Percentiles rank a stretch among this genome's conserved stretches.
phyloP scores from a whole-genome alignment of 23 tunicate species.

The Oikopleura vanhoeffeni region DNA sequence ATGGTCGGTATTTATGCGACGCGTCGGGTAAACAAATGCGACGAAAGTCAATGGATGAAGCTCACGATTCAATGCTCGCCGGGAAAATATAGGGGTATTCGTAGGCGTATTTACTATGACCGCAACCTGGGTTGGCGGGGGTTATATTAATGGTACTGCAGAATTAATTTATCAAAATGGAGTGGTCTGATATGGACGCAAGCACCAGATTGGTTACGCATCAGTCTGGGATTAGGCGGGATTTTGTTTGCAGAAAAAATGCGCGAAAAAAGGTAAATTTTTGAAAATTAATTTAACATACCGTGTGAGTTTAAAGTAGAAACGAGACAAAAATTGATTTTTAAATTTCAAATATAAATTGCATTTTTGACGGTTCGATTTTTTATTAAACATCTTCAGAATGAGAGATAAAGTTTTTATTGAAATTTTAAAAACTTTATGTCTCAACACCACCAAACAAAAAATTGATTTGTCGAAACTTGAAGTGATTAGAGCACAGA shows the following conservation, averaged over 20 bases:
- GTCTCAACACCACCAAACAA: no score
- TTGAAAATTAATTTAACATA: no score
- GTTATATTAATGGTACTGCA: constrained; percentile 55
- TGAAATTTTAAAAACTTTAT: no score
- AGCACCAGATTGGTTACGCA: constrained; percentile 36
- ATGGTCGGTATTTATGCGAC: constrained; percentile 72
- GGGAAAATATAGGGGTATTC: constrained; percentile 76
- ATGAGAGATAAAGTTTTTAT: no score
- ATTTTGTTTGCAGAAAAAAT: constrained; percentile 43
- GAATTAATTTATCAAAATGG: constrained; percentile 33
- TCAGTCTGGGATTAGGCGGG: constrained; percentile 29
- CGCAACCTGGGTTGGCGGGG: constrained; percentile 80
- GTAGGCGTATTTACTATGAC: constrained; percentile 86
- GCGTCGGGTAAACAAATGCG: constrained; percentile 37
- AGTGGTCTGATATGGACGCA: constrained; percentile 40
- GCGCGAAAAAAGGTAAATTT: constrained; percentile 35
- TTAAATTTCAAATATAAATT: no score
- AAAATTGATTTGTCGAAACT: no score
- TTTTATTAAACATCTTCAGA: no score
- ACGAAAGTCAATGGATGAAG: constrained; percentile 14
- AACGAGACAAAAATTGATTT: no score
- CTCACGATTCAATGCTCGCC: constrained; percentile 40
- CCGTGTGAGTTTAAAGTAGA: no score
- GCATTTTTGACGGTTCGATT: no score
- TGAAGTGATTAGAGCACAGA: no score